phyloP scores from a whole-genome alignment of 1,140 invertebrate genomes.

The Drosophila albomicans region DNA sequence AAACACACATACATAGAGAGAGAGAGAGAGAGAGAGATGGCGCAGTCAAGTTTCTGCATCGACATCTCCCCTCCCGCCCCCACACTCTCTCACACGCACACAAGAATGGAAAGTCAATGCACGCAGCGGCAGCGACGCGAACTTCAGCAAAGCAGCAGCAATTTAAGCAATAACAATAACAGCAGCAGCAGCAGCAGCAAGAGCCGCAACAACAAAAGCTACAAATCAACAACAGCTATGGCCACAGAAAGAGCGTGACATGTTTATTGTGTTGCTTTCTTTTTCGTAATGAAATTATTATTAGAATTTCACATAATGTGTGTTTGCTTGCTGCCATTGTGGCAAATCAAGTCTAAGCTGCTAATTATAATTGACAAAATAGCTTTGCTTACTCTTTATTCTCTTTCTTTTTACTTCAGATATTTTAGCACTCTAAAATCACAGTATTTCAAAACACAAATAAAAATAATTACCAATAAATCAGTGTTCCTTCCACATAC shows the following conservation, averaged over 20 bases:
- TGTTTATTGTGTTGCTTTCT: slow-evolving; percentile 64
- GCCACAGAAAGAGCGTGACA: slow-evolving; percentile 15
- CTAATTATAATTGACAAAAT: slow-evolving; percentile 54
- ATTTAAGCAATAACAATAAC: slow-evolving; percentile 35
- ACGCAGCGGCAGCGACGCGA: slow-evolving; percentile 60
- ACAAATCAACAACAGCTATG: slow-evolving; percentile 5
- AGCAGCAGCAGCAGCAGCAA: slow-evolving; percentile 1
- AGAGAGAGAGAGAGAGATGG: neutral
- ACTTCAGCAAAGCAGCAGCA: slow-evolving; percentile 36
- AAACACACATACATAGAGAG: slow-evolving; percentile 29
- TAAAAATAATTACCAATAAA: slow-evolving; percentile 4
- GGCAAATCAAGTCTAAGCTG: slow-evolving; percentile 40
- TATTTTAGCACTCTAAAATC: neutral
- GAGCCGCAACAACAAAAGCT: slow-evolving; percentile 22
- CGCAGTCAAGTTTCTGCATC: no score
- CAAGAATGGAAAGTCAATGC: slow-evolving; percentile 80
- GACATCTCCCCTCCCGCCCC: no score
- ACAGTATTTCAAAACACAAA: neutral
- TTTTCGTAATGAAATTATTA: slow-evolving; percentile 72
- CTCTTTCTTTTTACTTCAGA: no score
- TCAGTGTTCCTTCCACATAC: neutral
- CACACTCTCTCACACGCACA: neutral
- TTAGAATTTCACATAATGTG: slow-evolving; percentile 77
- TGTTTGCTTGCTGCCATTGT: slow-evolving; percentile 38
- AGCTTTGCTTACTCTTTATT: slow-evolving; percentile 4